Evolutionary conservation across 2,888 invertebrate species (phyloP).

Genomic region (Zele albiditarsus): DNA sequence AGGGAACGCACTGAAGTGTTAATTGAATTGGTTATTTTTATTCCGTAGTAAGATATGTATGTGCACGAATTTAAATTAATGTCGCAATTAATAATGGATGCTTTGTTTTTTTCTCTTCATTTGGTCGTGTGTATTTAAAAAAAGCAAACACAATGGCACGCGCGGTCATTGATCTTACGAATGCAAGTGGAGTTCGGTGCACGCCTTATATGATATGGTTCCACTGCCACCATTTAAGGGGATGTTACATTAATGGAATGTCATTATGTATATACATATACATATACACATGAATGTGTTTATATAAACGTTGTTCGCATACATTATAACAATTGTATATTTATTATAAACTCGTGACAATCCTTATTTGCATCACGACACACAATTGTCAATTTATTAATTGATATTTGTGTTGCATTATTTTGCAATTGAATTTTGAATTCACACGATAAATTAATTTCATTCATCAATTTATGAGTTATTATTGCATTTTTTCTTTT

Average conservation of each 20-base stretch:
- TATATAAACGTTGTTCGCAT: not conserved
- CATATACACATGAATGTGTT: not conserved
- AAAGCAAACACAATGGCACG: constrained; percentile 43
- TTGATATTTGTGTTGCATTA: too few species aligned
- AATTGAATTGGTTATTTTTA: not conserved
- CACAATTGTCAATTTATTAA: too few species aligned
- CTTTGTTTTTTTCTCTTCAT: not conserved
- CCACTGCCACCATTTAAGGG: constrained; percentile 61
- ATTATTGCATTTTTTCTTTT: not conserved
- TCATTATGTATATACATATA: constrained; percentile 31
- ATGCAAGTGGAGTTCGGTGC: constrained; percentile 33
- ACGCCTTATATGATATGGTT: constrained; percentile 60
- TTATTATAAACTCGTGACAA: not conserved
- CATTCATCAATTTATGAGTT: not conserved
- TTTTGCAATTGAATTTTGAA: too few species aligned
- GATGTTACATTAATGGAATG: constrained; percentile 60
- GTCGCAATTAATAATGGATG: not conserved
- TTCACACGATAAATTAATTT: not conserved
- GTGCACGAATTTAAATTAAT: not conserved
- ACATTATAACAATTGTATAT: not conserved
- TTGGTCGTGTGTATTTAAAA: not conserved
- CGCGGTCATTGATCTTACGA: constrained; percentile 63
- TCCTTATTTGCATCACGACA: too few species aligned
- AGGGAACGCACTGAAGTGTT: not conserved
- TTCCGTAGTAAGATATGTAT: not conserved